These are phyloP conservation scores for Sternarchorhynchus goeldii DNA, from an alignment of 2,797 vertebrate genomes.

Conservation along the genomic window DNA sequence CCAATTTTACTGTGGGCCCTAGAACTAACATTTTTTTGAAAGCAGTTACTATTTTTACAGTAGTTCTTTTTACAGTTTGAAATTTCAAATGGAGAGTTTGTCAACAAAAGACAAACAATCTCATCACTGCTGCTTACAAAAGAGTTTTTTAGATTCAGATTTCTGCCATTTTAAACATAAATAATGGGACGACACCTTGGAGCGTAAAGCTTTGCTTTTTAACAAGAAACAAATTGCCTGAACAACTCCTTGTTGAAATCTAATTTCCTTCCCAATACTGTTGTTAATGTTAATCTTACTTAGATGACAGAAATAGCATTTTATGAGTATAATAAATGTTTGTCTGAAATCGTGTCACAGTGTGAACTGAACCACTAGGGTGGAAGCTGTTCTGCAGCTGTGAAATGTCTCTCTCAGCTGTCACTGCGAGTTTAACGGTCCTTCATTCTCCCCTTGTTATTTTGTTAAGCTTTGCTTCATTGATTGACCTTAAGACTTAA, in stretches of 20 bases:
- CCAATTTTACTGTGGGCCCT: no score
- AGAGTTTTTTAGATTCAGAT: neutral
- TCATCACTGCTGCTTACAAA: neutral
- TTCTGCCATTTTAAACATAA: no score
- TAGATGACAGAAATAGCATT: neutral
- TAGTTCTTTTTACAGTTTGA: neutral
- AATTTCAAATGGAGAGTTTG: neutral
- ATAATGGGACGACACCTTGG: no score
- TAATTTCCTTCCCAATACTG: neutral
- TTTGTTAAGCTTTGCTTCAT: conserved; percentile 32
- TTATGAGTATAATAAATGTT: neutral
- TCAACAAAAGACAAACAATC: neutral
- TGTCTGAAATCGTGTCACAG: neutral
- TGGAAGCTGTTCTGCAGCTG: neutral
- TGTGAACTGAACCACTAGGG: neutral
- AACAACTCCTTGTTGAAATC: neutral
- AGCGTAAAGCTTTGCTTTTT: no score
- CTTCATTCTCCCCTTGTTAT: conserved; percentile 30
- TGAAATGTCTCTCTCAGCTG: conserved; percentile 24
- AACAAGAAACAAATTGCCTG: no score
- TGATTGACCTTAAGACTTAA: conserved; percentile 39
- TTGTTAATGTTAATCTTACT: neutral
- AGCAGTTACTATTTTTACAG: neutral
- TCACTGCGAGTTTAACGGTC: conserved; percentile 24
- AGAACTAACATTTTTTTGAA: neutral